Conservation (phyloP, 2,888 invertebrate species). For the Cinara cedri region DNA sequence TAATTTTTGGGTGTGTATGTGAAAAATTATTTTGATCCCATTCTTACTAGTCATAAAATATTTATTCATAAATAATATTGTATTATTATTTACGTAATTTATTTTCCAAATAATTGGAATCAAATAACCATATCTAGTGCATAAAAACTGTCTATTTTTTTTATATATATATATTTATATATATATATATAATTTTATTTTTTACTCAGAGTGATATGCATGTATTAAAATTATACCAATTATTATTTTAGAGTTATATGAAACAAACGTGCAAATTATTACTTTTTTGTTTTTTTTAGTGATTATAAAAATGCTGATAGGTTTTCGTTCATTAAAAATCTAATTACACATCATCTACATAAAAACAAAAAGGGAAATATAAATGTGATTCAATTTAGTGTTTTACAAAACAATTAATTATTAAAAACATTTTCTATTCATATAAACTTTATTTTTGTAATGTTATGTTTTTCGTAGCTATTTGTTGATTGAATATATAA, state of each 20-base stretch:
- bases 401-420: too few relatives aligned
- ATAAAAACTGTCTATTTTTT: slow-evolving; percentile 27
- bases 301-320: slow-evolving; percentile 17
- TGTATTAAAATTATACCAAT: slow-evolving; percentile 35
- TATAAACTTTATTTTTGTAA: neutral
- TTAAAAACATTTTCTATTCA: neutral
- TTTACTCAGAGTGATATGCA: neutral
- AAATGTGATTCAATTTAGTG: neutral
- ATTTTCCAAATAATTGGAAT: slow-evolving; percentile 37
- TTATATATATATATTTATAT: neutral
- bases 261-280: slow-evolving; percentile 30
- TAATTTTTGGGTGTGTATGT: slow-evolving; percentile 33
- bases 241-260: slow-evolving; percentile 29
- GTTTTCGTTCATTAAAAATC: slow-evolving; percentile 15
- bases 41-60: slow-evolving; percentile 54
- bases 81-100: slow-evolving; percentile 34
- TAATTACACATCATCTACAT: neutral
- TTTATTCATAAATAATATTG: slow-evolving; percentile 36
- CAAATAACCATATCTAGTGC: slow-evolving; percentile 15
- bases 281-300: slow-evolving; percentile 22
- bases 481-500: neutral
- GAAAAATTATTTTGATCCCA: slow-evolving; percentile 50
- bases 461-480: neutral
- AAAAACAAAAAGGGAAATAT: too few relatives aligned
- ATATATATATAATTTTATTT: neutral